Percentiles rank a stretch among this genome's conserved stretches.
Conservation (phyloP, 2,113 vertebrate species). For the Psittacus erithacus region DNA sequence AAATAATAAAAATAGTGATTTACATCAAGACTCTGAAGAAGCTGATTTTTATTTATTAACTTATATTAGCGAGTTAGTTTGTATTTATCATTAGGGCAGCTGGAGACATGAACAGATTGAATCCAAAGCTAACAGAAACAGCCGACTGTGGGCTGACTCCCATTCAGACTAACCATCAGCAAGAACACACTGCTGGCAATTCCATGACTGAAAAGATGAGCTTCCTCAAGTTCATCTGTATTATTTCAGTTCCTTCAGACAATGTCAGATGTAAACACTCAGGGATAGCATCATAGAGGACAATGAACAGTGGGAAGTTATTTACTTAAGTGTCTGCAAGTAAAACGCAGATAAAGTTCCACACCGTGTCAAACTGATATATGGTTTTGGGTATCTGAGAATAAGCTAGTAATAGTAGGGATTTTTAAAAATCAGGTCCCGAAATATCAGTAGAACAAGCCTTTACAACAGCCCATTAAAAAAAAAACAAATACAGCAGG, state of each 20-base stretch:
- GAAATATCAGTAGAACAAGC: neutral
- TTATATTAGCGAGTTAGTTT: neutral
- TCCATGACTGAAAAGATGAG: neutral
- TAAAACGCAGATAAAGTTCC: neutral
- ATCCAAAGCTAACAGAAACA: neutral
- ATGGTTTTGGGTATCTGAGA: neutral
- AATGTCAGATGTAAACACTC: neutral
- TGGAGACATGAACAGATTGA: neutral
- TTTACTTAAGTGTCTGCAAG: neutral
- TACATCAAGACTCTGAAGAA: neutral
- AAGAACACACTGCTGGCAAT: neutral
- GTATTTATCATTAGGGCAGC: neutral
- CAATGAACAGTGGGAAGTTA: neutral
- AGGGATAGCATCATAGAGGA: neutral
- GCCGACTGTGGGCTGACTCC: neutral
- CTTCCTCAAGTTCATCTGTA: neutral
- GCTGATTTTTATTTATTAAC: neutral
- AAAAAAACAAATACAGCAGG: neutral
- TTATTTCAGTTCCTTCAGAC: neutral
- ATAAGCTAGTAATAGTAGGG: neutral
- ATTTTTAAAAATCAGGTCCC: neutral
- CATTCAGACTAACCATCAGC: neutral
- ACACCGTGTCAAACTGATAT: neutral
- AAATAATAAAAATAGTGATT: neutral
- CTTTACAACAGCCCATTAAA: neutral